Evolutionary conservation across 2,888 invertebrate genomes (phyloP), one percentile per base, ranked within the genome.

Genomic region (Amblyteles armatorius): DNA sequence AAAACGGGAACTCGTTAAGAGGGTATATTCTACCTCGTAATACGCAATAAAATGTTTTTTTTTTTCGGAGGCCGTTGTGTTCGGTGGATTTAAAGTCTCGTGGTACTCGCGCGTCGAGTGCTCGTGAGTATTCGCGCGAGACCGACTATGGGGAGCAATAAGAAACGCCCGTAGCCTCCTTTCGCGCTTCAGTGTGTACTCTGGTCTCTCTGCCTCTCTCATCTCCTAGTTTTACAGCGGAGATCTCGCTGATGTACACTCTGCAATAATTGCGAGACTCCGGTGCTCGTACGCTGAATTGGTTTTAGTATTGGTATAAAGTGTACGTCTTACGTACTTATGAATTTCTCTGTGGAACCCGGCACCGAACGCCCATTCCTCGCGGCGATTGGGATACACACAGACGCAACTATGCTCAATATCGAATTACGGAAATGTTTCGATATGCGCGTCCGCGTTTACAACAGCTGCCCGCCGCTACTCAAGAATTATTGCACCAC

Each of bases 391-490:
- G 50, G 76, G 29, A 71, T 71, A 26, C 11, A 50, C 33, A 19
- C 40, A 57, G 40, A 73, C 36, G 29, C 72, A 63, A n/a, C 74
- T 68, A 77, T 82, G 77, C 82, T 77, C 72, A 72, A 85, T 85
- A 85, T 85, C 85, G 85, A 85, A 83, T 82, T 85, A 85, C 85
- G 85, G 82, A 85, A 85, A 84, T 82, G 84, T 82, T 78, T 79
- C 74, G 74, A 74, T 82, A 82, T 79, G 71, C 79, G 79, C 55
- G 60, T 36, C 71, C 60, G 79, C 68, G 22, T 76, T 79, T 79
- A 76, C 69, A 82, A 69, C 48, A 22, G 79, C 48, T 63, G 74
- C 68, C 52, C 26, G 67, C n/a, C 36, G 19, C 29, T 71, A 40
- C 44, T 63, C 26, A 26, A 71, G 63, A 85, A 71, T 84, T 60